Base-by-base conservation (phyloP, 2,113 vertebrate genomes). In the Sprattus sprattus region DNA sequence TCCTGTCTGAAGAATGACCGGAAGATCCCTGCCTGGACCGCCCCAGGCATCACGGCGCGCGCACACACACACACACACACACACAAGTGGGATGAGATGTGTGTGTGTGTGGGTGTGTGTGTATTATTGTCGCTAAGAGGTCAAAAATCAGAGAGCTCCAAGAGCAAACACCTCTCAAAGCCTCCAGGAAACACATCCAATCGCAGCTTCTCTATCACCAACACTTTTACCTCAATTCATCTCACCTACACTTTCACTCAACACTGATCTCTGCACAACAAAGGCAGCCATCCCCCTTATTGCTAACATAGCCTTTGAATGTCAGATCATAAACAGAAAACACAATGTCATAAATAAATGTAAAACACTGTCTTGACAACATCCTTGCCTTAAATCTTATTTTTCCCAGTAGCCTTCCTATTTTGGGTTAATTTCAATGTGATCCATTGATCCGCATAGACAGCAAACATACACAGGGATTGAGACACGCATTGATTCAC, bases 1-100 rank as follows among this genome's bases (percentile, higher is more conserved):
- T 98, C 97, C 97, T 96, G 93, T 89, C 84, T 93, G 93, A 95
- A 97, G 94, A 97, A 97, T 96, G 92, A 93, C 92, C 97, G 97
- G 97, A 98, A 98, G 94, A 94, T 90, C 94, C 93, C 91, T 92
- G 93, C 94, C 93, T 93, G 91, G 22, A 45, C 85, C 52, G 46
- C 32, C 54, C 78, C 25, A 39, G 44, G 85, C 44, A 47, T 75
- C 28, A 67, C 67, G 46, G 28, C 39, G 86, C 46, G 32, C 64
- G 9, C 25, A 11, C 64, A 28, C 64, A 71, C 64, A 71, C 60
- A 67, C 22, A 67, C 60, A 67, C 60, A 67, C 60, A 67, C 22
- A 67, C 57, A 64, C 57, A 57, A 18, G 8, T 9, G 6, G 4
- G 13, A 16, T 47, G 84, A 75, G 28, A 2, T 4, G n/a, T 15